Base-by-base conservation (phyloP, 2,113 vertebrate species). In the Catharus minimus region DNA sequence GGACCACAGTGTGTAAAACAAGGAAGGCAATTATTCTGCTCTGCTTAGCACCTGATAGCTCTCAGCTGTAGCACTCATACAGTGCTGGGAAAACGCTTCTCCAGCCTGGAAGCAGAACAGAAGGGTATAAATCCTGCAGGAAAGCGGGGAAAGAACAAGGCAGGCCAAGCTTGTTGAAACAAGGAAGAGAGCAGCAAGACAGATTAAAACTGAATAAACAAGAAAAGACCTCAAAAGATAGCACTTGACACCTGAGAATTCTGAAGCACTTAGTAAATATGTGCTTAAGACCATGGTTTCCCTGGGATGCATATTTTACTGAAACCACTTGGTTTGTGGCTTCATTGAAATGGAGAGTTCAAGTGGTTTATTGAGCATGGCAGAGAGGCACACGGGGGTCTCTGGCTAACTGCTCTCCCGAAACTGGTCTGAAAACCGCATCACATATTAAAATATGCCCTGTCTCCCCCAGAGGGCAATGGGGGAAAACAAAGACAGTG, bases 1-100 rank as follows among this genome's bases (percentile, higher is more conserved):
- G 62, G 83, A 53, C 49, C 38, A 1, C 1, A 13, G 77, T 65
- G 90, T 85, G 86, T 94, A 84, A 88, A 92, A 92, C 92, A 95
- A 60, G 66, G 39, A 76, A 76, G 47, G 86, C 85, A 86, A 95
- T 96, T 90, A 94, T 95, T 93, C 93, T 93, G 92, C 95, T 93
- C 88, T 78, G 94, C 88, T 93, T 89, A 84, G 90, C 83, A 36
- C 69, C 88, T 13, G 83, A 86, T 69, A 58, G 88, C 82, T 81
- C 83, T 89, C 80, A 78, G 90, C 86, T 86, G 88, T 68, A 58
- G 77, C 86, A 6, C 83, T 84, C 55, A 13, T 56, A 47, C 5
- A 1, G 32, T 57, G 72, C 11, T 32, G 72, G 76, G 86, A 93
- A 82, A 30, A 3, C 13, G 32, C 44, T 22, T 47, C 43, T 73